These are phyloP conservation scores for Thamnaconus septentrionalis DNA, from an alignment of 2,113 vertebrate genomes.

Conservation along the genomic window DNA sequence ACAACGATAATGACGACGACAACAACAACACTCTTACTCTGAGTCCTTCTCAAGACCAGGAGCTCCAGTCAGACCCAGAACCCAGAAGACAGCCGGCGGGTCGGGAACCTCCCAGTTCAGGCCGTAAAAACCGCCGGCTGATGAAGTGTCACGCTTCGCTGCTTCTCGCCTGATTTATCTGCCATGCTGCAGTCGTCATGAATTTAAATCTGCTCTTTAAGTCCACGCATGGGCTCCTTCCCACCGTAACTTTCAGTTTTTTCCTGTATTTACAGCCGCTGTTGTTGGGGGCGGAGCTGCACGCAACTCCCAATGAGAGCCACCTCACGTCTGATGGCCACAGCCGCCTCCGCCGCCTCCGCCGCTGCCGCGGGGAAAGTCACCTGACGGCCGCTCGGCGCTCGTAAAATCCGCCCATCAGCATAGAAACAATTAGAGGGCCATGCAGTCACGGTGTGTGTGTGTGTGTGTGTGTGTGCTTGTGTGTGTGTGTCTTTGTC, in stretches of 20 bases:
- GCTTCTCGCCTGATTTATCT: too few species aligned
- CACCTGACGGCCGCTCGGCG: slow-evolving; percentile 8
- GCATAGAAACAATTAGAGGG: slow-evolving; percentile 44
- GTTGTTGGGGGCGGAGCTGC: neutral
- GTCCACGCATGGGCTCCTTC: neutral
- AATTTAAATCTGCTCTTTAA: slow-evolving; percentile 12
- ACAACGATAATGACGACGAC: too few species aligned
- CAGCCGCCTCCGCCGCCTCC: slow-evolving; percentile 19
- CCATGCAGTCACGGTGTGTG: slow-evolving; percentile 5
- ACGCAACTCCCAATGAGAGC: slow-evolving; percentile 2
- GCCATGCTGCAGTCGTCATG: neutral
- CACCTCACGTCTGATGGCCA: slow-evolving; percentile 4
- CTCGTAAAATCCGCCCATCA: slow-evolving; percentile 48
- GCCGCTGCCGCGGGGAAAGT: slow-evolving; percentile 23
- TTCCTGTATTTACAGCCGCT: slow-evolving; percentile 1
- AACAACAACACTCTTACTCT: too few species aligned
- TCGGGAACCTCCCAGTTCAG: too few species aligned
- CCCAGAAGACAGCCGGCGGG: too few species aligned
- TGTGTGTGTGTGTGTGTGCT: slow-evolving; percentile 8
- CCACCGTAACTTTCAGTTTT: neutral
- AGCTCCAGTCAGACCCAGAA: too few species aligned
- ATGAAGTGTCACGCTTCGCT: too few species aligned
- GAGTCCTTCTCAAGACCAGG: too few species aligned
- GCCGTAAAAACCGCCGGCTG: too few species aligned
- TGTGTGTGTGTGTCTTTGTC: slow-evolving; percentile 22